These are phyloP conservation scores for Babylonia areolata DNA, from an alignment of 1,140 invertebrate genomes.

Conservation along the genomic window DNA sequence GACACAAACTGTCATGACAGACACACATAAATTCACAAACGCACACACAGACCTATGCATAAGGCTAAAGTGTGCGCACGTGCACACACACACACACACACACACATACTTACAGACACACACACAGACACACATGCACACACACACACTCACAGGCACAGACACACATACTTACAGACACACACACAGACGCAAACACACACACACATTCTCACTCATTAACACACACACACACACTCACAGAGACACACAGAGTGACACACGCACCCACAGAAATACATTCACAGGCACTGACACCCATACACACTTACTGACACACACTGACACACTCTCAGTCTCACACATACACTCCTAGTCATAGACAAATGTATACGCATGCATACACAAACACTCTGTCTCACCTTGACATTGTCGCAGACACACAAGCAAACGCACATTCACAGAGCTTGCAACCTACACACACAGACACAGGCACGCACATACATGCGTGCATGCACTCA, in stretches of 20 bases:
- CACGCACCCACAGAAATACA: not conserved
- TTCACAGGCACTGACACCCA: not conserved
- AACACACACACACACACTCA: not conserved
- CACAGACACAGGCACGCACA: not conserved
- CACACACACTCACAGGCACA: not conserved
- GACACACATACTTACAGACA: not conserved
- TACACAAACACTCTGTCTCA: not conserved
- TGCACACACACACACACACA: not conserved
- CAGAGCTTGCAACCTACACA: too few relatives aligned
- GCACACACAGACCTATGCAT: not conserved
- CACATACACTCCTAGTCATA: not conserved
- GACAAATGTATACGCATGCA: not conserved
- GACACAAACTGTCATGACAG: not conserved
- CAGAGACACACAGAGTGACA: not conserved
- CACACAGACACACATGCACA: not conserved
- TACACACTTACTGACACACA: not conserved
- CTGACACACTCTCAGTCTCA: not conserved
- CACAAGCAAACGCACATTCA: not conserved
- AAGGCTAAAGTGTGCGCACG: not conserved
- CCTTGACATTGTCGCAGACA: not conserved
- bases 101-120: not conserved
- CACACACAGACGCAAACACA: not conserved
- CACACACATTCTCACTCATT: not conserved
- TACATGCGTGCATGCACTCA: not conserved
- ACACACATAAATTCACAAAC: not conserved